Evolutionary conservation across 2,113 vertebrate genomes (phyloP), one percentile per base, ranked within the genome.

Genomic region (Climacteris rufus): DNA sequence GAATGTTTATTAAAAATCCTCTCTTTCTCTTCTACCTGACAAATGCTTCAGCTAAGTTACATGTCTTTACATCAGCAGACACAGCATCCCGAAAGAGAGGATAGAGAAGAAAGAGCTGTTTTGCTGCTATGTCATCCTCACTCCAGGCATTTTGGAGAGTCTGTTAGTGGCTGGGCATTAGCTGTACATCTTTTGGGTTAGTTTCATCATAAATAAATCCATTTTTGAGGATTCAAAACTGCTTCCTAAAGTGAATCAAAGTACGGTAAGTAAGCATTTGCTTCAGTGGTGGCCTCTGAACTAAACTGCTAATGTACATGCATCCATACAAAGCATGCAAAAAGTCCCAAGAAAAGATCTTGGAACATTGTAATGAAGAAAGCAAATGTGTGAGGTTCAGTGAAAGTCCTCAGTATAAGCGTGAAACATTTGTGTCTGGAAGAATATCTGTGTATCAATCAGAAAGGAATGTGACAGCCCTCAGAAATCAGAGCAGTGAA

Each of bases 351-450:
- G 15, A 98, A 83, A 89, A 95, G 83, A 35, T 97, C 98, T 31
- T 90, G 96, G 25, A 98, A 98, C 70, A 98, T 98, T 54, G 98
- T 98, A 84, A 98, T 87, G 31, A 98, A 99, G 97, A 99, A 99
- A 80, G 98, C 98, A 35, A 98, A 99, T 98, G 33, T 98, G 68
- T 98, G 82, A 98, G 98, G 63, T 98, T 98, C 87, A 98, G 90
- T 78, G 87, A 98, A 82, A 98, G 96, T 92, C 96, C 98, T 52
- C 40, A 98, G 96, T 35, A 78, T 97, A 91, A 98, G 97, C 0
- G 82, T 97, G 24, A 95, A 98, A 20, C 96, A 96, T 39, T 97
- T 97, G 11, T 97, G 98, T 78, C 93, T 99, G 18, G 98, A 99
- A 90, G 98, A 99, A 70, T 97, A 98, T 87, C 96, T 98, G 9